phyloP scores from a whole-genome alignment of 30 jellyfish, hydroid and myxozoan genomes.

The Turritopsis dohrnii region DNA sequence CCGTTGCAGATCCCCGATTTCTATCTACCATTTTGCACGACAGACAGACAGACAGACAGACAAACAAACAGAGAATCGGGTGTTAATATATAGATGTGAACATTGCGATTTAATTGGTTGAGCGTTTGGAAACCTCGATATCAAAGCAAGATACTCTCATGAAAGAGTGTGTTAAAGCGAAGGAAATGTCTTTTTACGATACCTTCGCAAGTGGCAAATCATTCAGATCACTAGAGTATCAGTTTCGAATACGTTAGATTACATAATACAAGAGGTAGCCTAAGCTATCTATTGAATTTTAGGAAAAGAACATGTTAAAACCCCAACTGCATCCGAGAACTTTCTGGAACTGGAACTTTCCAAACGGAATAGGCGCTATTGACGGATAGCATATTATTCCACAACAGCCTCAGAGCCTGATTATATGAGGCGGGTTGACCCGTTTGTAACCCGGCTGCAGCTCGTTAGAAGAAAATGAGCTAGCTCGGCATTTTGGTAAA shows the following conservation, averaged over 20 bases:
- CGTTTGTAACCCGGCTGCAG: too few relatives aligned
- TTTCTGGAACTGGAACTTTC: neutral
- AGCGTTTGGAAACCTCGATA: conserved; percentile 14
- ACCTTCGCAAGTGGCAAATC: neutral
- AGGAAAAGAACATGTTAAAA: conserved; percentile 34
- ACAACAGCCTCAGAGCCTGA: neutral
- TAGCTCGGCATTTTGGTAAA: too few relatives aligned
- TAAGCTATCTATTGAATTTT: conserved; percentile 9
- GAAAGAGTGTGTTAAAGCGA: neutral
- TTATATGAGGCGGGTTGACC: too few relatives aligned
- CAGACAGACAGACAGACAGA: too few relatives aligned
- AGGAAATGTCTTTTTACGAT: neutral
- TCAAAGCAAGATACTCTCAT: conserved; percentile 19
- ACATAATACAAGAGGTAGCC: conserved; percentile 42
- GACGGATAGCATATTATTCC: conserved; percentile 11
- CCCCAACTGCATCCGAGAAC: conserved; percentile 42
- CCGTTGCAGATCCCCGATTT: too few relatives aligned
- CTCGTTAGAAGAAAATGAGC: too few relatives aligned
- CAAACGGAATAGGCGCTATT: conserved; percentile 3
- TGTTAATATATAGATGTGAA: conserved; percentile 21
- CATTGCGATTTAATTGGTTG: conserved; percentile 23
- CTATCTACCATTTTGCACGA: too few relatives aligned
- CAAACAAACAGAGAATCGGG: too few relatives aligned
- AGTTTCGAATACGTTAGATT: conserved; percentile 24
- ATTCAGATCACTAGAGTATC: conserved; percentile 7